Conservation (phyloP, 2,113 vertebrate species). For the Silurus meridionalis region DNA sequence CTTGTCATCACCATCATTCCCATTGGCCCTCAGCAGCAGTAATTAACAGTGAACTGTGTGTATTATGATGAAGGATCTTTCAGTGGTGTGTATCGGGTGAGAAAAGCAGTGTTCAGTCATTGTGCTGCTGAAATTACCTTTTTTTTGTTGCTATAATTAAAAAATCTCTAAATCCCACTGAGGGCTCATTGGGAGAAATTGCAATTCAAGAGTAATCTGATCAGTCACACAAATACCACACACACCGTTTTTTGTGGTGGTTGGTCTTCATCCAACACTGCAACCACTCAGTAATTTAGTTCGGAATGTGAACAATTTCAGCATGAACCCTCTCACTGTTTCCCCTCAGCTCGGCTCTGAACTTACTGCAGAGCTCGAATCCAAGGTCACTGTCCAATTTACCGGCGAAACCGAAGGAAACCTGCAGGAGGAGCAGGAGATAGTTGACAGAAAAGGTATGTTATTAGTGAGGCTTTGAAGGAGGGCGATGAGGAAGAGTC, state of each 20-base stretch:
- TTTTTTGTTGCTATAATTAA: neutral
- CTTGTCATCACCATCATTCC: too few species aligned
- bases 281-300: neutral
- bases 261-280: neutral
- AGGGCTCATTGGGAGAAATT: neutral
- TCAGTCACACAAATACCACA: neutral
- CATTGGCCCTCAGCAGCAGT: too few species aligned
- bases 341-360: neutral
- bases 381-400: neutral
- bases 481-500: neutral
- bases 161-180: neutral
- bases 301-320: neutral
- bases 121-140: neutral
- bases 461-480: neutral
- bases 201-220: neutral
- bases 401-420: neutral
- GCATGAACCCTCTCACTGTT: neutral
- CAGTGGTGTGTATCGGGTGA: neutral
- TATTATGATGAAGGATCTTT: neutral
- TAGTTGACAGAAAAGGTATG: neutral
- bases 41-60: too few species aligned
- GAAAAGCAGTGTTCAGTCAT: neutral
- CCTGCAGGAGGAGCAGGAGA: neutral
- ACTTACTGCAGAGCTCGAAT: neutral
- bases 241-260: too few species aligned